These are phyloP conservation scores for Scartelaos histophorus DNA, from an alignment of 2,113 vertebrate species.

Conservation along the genomic window DNA sequence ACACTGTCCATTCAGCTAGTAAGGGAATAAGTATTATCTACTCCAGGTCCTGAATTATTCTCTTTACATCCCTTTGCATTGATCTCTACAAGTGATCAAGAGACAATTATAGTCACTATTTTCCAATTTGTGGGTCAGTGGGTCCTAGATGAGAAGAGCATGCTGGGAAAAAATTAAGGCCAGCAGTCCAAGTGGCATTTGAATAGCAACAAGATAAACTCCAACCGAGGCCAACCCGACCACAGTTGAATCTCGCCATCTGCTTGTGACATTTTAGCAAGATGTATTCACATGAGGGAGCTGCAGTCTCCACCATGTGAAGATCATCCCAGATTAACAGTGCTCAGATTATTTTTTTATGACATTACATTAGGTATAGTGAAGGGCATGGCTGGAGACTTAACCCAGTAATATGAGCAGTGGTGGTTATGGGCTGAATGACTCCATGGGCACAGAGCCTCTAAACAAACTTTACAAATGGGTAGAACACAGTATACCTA, in stretches of 20 bases:
- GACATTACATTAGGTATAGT: constrained; percentile 9
- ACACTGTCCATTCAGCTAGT: neutral
- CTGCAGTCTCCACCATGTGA: constrained; percentile 27
- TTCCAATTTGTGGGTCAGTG: constrained; percentile 56
- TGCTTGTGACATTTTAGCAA: constrained; percentile 49
- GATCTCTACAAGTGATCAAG: constrained; percentile 16
- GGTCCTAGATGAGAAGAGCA: constrained; percentile 16
- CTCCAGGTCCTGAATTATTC: neutral
- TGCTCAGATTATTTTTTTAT: constrained; percentile 26
- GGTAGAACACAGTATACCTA: too few species aligned
- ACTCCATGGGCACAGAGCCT: too few species aligned
- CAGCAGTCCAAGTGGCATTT: constrained; percentile 49
- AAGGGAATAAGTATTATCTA: neutral
- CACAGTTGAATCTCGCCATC: constrained; percentile 41
- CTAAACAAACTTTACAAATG: too few species aligned
- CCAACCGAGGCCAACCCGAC: constrained; percentile 33
- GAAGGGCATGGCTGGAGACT: constrained; percentile 1
- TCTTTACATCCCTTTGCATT: neutral
- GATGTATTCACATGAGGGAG: constrained; percentile 19
- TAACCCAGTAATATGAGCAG: too few species aligned
- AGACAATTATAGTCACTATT: constrained; percentile 24
- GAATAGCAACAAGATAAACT: constrained; percentile 58
- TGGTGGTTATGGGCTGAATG: too few species aligned
- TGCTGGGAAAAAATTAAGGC: constrained; percentile 36
- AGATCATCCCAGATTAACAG: constrained; percentile 34